phyloP scores from a whole-genome alignment of 2,888 invertebrate genomes.

The Pseudoips prasinana region DNA sequence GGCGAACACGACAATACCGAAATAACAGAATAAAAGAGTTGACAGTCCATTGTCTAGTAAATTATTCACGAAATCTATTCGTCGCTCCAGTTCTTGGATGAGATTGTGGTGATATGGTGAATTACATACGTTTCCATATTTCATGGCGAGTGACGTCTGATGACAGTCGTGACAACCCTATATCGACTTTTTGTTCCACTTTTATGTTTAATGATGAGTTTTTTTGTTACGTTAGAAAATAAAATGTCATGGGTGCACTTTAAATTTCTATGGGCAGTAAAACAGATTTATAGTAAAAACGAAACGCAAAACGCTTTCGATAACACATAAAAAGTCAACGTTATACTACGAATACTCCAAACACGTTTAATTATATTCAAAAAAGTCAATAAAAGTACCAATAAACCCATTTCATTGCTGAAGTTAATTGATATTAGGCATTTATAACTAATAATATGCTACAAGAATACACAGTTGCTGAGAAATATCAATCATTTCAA shows the following conservation, averaged over 20 bases:
- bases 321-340: no score
- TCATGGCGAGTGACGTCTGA: conserved; percentile 59
- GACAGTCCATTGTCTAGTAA: conserved; percentile 72
- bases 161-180: conserved; percentile 70
- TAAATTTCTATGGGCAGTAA: background rate
- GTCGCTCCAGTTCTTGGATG: conserved; percentile 65
- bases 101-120: conserved; percentile 71
- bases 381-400: conserved; percentile 22
- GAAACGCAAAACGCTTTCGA: no score
- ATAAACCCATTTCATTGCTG: conserved; percentile 19
- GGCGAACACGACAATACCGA: conserved; percentile 37
- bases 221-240: conserved; percentile 14
- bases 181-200: conserved; percentile 46
- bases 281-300: no score
- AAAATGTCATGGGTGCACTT: conserved; percentile 4
- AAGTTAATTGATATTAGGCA: background rate
- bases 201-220: conserved; percentile 47
- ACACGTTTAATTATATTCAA: conserved; percentile 2
- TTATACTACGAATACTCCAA: no score
- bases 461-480: conserved; percentile 29
- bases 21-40: conserved; percentile 63
- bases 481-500: conserved; percentile 32
- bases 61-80: conserved; percentile 77
- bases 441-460: conserved; percentile 24
- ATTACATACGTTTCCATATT: conserved; percentile 68